Evolutionary conservation across 2,888 invertebrate genomes (phyloP).

Genomic region (Aplocera efformata): DNA sequence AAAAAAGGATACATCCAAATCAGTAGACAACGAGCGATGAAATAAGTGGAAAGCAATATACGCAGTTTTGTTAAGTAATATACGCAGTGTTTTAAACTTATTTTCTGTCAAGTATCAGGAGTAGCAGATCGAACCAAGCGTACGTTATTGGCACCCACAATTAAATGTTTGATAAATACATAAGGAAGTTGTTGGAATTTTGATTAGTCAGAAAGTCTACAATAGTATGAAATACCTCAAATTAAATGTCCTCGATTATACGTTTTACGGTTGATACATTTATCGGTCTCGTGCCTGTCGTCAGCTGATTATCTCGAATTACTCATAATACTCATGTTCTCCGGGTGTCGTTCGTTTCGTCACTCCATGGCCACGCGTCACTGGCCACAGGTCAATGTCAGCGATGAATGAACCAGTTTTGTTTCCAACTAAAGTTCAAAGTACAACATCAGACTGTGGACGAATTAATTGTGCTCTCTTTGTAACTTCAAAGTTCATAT

Average conservation of each 20-base stretch:
- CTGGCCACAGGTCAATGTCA: constrained; percentile 27
- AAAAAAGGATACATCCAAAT: too few species aligned
- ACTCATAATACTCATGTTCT: constrained; percentile 29
- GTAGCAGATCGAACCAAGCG: too few species aligned
- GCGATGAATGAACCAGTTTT: constrained; percentile 23
- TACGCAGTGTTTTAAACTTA: too few species aligned
- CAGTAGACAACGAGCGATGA: too few species aligned
- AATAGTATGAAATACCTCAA: too few species aligned
- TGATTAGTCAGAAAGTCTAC: too few species aligned
- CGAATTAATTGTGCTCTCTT: constrained; percentile 11
- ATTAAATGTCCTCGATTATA: constrained; percentile 15
- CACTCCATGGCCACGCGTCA: constrained; percentile 22
- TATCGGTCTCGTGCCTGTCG: constrained; percentile 16
- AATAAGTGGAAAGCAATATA: too few species aligned
- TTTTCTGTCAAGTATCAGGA: too few species aligned
- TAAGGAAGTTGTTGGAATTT: too few species aligned
- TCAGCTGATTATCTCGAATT: constrained; percentile 26
- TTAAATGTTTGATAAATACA: too few species aligned
- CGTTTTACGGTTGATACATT: constrained; percentile 22
- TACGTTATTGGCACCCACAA: too few species aligned
- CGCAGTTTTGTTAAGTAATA: too few species aligned
- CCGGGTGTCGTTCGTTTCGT: constrained; percentile 22
- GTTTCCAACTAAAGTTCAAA: constrained; percentile 25
- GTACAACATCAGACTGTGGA: constrained; percentile 11
- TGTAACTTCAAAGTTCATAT: constrained; percentile 2